These are phyloP conservation scores for Pogonocherus hispidulus DNA, from an alignment of 2,888 invertebrate species.

Conservation along the genomic window DNA sequence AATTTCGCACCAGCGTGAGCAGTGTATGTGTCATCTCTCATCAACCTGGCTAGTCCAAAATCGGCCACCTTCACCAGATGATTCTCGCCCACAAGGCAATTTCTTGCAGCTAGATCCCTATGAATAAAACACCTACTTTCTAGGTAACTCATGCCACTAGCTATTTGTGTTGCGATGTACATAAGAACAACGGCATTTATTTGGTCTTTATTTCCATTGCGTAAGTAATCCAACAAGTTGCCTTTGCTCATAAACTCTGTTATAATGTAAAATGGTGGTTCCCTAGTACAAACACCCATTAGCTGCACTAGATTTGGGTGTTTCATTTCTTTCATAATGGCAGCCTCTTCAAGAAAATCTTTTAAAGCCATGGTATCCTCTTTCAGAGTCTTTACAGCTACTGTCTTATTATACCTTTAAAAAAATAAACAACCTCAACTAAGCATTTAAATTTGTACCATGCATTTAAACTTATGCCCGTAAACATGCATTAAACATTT, in stretches of 20 bases:
- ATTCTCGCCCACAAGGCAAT: constrained; percentile 97
- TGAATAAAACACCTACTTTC: constrained; percentile 97
- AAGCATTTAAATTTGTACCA: too few species aligned
- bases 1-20: constrained; percentile 99
- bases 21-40: constrained; percentile 99
- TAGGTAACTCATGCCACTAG: constrained; percentile 98
- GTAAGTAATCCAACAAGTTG: constrained; percentile 95
- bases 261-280: constrained; percentile 99
- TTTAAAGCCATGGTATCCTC: constrained; percentile 99
- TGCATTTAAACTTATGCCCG: too few species aligned
- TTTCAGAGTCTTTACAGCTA: constrained; percentile 98
- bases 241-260: constrained; percentile 99
- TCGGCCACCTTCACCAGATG: constrained; percentile 99
- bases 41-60: constrained; percentile 96
- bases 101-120: constrained; percentile 97
- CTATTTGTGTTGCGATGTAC: constrained; percentile 99
- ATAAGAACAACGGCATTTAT: constrained; percentile 96
- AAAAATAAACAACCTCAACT: too few species aligned
- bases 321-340: constrained; percentile 99
- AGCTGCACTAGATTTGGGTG: constrained; percentile 98
- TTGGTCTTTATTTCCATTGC: constrained; percentile 87
- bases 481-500: too few species aligned
- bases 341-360: constrained; percentile 98
- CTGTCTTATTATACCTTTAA: constrained; percentile 89
- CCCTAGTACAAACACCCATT: constrained; percentile 97